Conservation (phyloP, 1,140 invertebrate species). For the Anadara kagoshimensis region DNA sequence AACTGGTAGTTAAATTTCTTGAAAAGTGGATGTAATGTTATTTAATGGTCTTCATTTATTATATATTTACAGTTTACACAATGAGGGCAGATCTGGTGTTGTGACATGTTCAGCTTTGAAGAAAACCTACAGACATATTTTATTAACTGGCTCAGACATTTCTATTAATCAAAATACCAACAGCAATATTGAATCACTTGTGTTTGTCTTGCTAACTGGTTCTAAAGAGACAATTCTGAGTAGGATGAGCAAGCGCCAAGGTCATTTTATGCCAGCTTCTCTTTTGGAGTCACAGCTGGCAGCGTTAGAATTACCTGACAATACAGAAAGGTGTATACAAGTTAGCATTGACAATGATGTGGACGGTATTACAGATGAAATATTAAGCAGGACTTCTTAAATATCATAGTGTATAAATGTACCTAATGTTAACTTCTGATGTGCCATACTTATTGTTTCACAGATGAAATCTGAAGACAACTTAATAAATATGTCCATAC, state of each 20-base stretch:
- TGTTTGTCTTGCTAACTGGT: slow-evolving; percentile 53
- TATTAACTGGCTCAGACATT: slow-evolving; percentile 30
- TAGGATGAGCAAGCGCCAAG: slow-evolving; percentile 39
- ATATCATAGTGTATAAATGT: no score
- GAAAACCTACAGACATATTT: slow-evolving; percentile 48
- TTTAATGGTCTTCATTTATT: neutral
- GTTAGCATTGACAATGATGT: no score
- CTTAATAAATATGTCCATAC: no score
- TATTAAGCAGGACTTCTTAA: no score
- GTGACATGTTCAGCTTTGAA: slow-evolving; percentile 63
- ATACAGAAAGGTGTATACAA: no score
- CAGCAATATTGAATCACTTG: neutral
- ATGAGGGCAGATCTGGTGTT: slow-evolving; percentile 35
- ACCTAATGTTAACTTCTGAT: no score
- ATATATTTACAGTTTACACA: slow-evolving; percentile 37
- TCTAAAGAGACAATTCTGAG: slow-evolving; percentile 24
- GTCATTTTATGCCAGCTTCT: slow-evolving; percentile 58
- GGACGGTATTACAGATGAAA: no score
- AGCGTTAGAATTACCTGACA: slow-evolving; percentile 48
- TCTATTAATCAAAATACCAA: neutral
- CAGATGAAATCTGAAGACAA: no score
- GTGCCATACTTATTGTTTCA: no score
- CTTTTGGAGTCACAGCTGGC: slow-evolving; percentile 54
- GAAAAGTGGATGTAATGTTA: no score
- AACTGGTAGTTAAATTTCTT: no score